Conservation (phyloP, 2,797 vertebrate species). For the Mallotus villosus region DNA sequence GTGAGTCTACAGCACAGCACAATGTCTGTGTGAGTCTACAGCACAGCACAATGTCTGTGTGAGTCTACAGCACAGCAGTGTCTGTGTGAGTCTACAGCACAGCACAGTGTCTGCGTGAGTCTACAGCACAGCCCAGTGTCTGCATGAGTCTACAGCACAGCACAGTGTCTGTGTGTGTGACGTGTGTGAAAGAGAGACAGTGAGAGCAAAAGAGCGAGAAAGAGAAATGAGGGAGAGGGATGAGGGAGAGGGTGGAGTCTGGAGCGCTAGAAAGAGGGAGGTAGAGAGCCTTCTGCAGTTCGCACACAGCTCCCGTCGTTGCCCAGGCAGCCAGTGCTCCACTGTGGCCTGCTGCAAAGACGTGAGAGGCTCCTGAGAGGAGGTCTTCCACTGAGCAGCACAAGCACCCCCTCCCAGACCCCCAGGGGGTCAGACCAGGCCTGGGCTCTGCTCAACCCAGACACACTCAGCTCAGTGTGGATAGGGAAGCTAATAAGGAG, state of each 20-base stretch:
- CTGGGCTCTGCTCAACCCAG: conserved; percentile 29
- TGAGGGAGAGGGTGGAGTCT: neutral
- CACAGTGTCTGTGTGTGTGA: neutral
- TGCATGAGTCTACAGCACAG: neutral
- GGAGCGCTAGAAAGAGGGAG: neutral
- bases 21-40: too few species aligned
- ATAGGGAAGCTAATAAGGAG: conserved; percentile 31
- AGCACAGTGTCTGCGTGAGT: neutral
- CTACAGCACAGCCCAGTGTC: too few species aligned
- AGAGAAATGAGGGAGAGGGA: neutral
- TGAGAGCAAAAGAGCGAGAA: neutral
- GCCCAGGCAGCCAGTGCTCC: neutral
- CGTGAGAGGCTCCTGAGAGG: conserved; percentile 18
- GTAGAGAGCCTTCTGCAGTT: too few species aligned
- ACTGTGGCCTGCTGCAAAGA: conserved; percentile 1
- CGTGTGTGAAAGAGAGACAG: neutral
- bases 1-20: neutral
- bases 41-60: neutral
- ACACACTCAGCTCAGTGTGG: conserved; percentile 19
- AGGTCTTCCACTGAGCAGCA: conserved; percentile 25
- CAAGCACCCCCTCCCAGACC: conserved; percentile 16
- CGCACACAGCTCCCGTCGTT: too few species aligned
- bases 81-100: too few species aligned
- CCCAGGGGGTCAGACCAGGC: conserved; percentile 22
- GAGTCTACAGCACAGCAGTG: neutral